Evolutionary conservation across 2,113 vertebrate species (phyloP).

Genomic region (Heterotis niloticus): DNA sequence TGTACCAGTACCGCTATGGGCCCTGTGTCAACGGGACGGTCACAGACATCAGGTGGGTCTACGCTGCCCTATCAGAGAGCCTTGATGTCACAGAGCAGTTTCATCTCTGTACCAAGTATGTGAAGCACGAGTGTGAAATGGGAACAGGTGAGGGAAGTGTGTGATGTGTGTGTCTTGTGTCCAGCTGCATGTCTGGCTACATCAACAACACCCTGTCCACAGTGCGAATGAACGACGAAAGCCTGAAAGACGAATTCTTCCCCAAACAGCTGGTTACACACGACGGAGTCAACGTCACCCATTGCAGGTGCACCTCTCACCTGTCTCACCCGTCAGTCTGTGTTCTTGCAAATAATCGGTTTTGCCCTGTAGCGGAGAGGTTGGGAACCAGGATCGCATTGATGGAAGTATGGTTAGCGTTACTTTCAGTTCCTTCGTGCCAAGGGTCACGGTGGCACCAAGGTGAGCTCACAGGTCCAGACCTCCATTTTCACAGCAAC

Average conservation of each 20-base stretch:
- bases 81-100: neutral
- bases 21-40: conserved; percentile 57
- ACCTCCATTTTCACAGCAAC: no score
- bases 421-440: no score
- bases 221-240: conserved; percentile 45
- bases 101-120: neutral
- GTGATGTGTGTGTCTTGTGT: neutral
- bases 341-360: neutral
- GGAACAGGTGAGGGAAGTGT: no score
- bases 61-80: neutral
- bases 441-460: no score
- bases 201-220: conserved; percentile 79
- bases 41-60: conserved; percentile 63
- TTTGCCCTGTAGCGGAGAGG: neutral
- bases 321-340: neutral
- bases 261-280: conserved; percentile 19
- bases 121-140: no score
- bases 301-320: conserved; percentile 75
- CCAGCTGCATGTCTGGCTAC: conserved; percentile 82
- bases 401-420: no score
- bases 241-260: conserved; percentile 57
- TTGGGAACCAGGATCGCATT: neutral
- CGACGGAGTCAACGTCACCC: conserved; percentile 37
- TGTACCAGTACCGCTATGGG: conserved; percentile 80
- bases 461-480: no score